Conservation (phyloP, 1,140 invertebrate species). For the Drosophila ficusphila region DNA sequence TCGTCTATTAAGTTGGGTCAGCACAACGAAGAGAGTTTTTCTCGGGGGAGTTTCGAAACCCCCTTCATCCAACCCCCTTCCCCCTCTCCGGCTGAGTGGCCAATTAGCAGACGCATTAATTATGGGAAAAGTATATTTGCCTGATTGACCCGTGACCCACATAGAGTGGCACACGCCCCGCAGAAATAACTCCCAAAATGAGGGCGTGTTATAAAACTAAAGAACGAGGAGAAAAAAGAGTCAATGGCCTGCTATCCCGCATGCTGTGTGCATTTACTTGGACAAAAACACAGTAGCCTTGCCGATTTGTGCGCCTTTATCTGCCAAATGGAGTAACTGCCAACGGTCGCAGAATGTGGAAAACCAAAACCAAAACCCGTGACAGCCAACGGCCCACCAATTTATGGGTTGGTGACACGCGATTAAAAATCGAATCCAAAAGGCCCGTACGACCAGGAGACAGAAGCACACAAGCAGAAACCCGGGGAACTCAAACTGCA, state of each 20-base stretch:
- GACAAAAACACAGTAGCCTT: slow-evolving; percentile 30
- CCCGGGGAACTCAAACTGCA: slow-evolving; percentile 32
- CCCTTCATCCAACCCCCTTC: not conserved
- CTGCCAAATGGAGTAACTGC: slow-evolving; percentile 32
- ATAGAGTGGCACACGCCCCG: slow-evolving; percentile 63
- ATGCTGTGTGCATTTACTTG: slow-evolving; percentile 12
- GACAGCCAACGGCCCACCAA: slow-evolving; percentile 45
- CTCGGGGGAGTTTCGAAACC: not conserved
- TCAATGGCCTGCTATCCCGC: slow-evolving; percentile 69
- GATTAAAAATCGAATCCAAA: slow-evolving; percentile 66
- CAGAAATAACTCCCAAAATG: slow-evolving; percentile 42
- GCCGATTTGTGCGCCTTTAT: slow-evolving; percentile 60
- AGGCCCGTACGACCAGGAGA: not conserved
- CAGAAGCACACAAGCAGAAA: not conserved
- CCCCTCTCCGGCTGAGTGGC: slow-evolving; percentile 24
- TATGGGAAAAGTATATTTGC: slow-evolving; percentile 41
- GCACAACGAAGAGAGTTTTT: slow-evolving; percentile 57
- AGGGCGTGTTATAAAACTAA: slow-evolving; percentile 27
- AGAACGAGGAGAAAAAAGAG: slow-evolving; percentile 25
- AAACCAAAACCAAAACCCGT: slow-evolving; percentile 23
- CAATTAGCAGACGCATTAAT: slow-evolving; percentile 59
- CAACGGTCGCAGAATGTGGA: slow-evolving; percentile 12
- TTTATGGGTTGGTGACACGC: slow-evolving; percentile 73
- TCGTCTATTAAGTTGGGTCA: slow-evolving; percentile 85
- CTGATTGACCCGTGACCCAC: slow-evolving; percentile 77